Evolutionary conservation across 1,140 invertebrate genomes (phyloP).

Genomic region (Argopecten irradians): DNA sequence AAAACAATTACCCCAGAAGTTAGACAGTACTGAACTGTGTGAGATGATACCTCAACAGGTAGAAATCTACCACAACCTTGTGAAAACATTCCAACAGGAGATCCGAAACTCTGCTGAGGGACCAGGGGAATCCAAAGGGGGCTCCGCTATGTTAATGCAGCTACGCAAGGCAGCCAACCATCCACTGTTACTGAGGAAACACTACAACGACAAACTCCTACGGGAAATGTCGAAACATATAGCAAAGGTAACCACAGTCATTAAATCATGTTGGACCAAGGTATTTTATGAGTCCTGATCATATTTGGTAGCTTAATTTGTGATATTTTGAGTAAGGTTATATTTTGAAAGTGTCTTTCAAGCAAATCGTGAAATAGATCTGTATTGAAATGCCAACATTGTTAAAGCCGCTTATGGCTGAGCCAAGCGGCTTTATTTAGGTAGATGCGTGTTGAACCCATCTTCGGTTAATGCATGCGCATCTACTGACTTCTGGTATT

Average conservation of each 20-base stretch:
- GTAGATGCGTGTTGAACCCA: too few species aligned
- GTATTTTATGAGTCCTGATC: too few species aligned
- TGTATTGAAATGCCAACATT: too few species aligned
- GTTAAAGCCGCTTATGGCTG: too few species aligned
- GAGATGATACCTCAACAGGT: slow-evolving; percentile 85
- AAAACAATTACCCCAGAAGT: slow-evolving; percentile 84
- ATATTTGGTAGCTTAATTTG: too few species aligned
- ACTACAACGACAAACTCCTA: slow-evolving; percentile 86
- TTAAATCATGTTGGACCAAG: too few species aligned
- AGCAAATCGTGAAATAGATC: too few species aligned
- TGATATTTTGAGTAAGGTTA: too few species aligned
- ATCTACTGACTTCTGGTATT: too few species aligned
- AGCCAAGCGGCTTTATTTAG: too few species aligned
- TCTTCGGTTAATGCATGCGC: too few species aligned
- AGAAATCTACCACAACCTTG: slow-evolving; percentile 85
- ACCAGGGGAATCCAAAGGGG: slow-evolving; percentile 45
- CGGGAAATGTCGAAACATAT: slow-evolving; percentile 85
- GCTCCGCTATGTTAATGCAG: slow-evolving; percentile 75
- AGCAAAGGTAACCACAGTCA: slow-evolving; percentile 78
- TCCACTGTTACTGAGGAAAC: slow-evolving; percentile 84
- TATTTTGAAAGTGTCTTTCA: too few species aligned
- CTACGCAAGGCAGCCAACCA: slow-evolving; percentile 75
- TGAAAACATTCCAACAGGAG: slow-evolving; percentile 81
- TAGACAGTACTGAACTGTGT: slow-evolving; percentile 82
- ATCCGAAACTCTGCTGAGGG: slow-evolving; percentile 44